Evolutionary conservation across 2,113 vertebrate species (phyloP), one percentile per base, ranked within the genome.

Genomic region (Nerophis ophidion): DNA sequence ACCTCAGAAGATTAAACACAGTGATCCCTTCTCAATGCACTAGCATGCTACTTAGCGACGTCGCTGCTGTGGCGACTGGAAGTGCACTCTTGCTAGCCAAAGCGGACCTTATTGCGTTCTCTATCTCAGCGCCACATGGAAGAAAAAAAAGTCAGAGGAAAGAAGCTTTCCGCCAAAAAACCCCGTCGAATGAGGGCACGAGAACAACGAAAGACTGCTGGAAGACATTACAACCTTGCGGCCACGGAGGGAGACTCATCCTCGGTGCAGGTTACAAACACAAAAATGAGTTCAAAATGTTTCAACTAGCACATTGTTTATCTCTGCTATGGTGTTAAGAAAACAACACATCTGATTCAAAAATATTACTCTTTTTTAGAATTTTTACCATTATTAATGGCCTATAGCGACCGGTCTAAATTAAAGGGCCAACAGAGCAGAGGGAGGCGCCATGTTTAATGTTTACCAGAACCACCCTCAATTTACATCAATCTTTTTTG

Each of bases 201-300:
- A 56, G 66, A 65, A 59, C 17, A 66, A 49, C 72, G 47, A 51
- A 14, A 55, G 44, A 79, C 42, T 5, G 69, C 81, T 87, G 88
- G 87, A 88, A 89, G 87, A 89, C 86, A 66, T 68, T 48, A 80
- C 62, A 72, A 83, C 74, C 79, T 57, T 75, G 74, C 72, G 70
- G 8, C 40, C 40, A 44, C 40, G 12, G 4, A 11, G 40, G 40
- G 40, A 56, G 16, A 49, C 63, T 26, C 40, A 49, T 68, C 8
- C 65, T 63, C 57, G 72, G 79, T 63, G 68, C 76, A 69, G 70
- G 75, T 81, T 65, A 81, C 54, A 65, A 42, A 71, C 57, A 69
- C 60, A 45, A 70, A 65, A 66, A 71, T 26, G 17, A 77, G 46
- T 70, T 63, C 19, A 68, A 65, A 44, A 72, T 66, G 62, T 69